Evolutionary conservation across 2,888 invertebrate genomes (phyloP).

Genomic region (Sphaeridia pumilis): DNA sequence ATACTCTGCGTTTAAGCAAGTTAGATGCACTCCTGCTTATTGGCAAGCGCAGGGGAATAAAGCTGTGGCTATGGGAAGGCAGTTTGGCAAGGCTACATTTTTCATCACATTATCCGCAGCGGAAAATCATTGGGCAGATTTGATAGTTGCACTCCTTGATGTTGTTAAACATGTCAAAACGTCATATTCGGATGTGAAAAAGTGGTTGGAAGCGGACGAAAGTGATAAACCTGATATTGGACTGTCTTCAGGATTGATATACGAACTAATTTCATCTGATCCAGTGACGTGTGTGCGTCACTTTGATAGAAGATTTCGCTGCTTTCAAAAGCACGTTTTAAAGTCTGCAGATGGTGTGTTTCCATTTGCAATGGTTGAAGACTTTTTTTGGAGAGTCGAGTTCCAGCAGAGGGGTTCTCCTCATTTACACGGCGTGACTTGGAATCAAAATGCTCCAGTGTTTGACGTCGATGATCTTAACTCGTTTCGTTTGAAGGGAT

Average conservation of each 20-base stretch:
- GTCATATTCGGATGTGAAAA: constrained; percentile 11
- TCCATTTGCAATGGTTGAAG: neutral
- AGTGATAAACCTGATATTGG: too few relatives aligned
- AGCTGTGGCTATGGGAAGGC: constrained; percentile 20
- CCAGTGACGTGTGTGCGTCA: constrained; percentile 7
- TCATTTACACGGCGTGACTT: constrained; percentile 15
- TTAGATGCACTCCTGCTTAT: constrained; percentile 18
- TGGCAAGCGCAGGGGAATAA: constrained; percentile 10
- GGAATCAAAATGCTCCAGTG: constrained; percentile 14
- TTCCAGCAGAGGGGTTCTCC: constrained; percentile 13
- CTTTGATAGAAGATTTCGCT: constrained; percentile 13
- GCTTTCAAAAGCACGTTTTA: constrained; percentile 7
- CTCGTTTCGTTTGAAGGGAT: neutral
- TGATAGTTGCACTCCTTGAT: constrained; percentile 8
- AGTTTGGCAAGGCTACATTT: constrained; percentile 14
- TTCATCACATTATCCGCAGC: constrained; percentile 24
- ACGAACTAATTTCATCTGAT: constrained; percentile 5
- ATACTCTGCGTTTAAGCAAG: constrained; percentile 11
- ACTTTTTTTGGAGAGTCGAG: constrained; percentile 12
- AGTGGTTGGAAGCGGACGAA: neutral
- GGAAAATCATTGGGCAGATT: constrained; percentile 18
- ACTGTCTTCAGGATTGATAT: neutral
- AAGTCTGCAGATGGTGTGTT: constrained; percentile 5
- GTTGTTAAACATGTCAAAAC: neutral
- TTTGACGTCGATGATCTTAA: constrained; percentile 5